Evolutionary conservation across 2,888 invertebrate species (phyloP), one percentile per base, ranked within the genome.

Genomic region (Drymonia ruficornis): DNA sequence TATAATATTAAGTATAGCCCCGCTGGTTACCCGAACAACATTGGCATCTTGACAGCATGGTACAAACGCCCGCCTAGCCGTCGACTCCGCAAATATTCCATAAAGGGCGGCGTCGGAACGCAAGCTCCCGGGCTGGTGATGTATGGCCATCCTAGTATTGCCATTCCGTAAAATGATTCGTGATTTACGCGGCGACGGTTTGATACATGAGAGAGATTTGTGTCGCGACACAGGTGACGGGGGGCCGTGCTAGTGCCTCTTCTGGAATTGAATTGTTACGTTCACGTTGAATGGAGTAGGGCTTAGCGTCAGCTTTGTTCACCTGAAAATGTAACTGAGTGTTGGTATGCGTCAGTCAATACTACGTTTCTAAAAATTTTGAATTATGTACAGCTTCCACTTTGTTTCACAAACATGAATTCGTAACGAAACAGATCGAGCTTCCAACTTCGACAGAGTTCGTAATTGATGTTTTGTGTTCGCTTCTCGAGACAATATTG

Each of bases 131-230:
- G 65, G 64, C 59, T 66, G 68, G 68, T 85, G 83, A 87, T 81
- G 84, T 83, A 85, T 84, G 82, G 76, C 62, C 70, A 77, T 72
- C 77, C 77, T 74, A 77, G 79, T 80, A 81, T 83, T 82, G 80
- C 80, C 76, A 76, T 81, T 74, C 70, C 70, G 80, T 78, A 80
- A 86, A 86, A 87, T 87, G 81, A 83, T 87, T 84, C 76, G 81
- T 84, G 87, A 88, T 86, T 84, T 86, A 87, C 78, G 78, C 71
- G 68, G 66, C 69, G 61, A 74, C 77, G 76, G 79, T 84, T 83
- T 86, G 86, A 83, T 84, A 81, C 83, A 83, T 74, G 79, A 75
- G 72, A 62, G 71, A 74, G 78, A 84, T 83, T 81, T 79, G 79
- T 72, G 76, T 69, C 78, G 67, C 82, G 76, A 69, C 78, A 66